These are phyloP conservation scores for Pristionchus fissidentatus DNA, from an alignment of 2,888 invertebrate genomes.

Conservation along the genomic window DNA sequence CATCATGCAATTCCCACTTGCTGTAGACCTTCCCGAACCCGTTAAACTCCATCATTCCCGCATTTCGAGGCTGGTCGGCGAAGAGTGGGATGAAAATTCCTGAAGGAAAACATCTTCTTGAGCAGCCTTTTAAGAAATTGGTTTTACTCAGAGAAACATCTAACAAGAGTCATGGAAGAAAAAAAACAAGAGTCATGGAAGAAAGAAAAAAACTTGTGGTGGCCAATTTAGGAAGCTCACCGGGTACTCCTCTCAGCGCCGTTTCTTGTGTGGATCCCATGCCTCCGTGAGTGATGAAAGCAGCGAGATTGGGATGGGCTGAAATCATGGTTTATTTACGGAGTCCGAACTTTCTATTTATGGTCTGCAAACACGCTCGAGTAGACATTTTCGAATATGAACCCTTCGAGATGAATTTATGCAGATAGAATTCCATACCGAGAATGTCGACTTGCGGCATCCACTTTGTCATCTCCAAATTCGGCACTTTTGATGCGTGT, in stretches of 20 bases:
- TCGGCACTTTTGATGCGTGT: conserved; percentile 18
- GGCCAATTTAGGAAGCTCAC: no score
- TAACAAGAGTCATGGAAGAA: no score
- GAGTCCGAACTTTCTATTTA: no score
- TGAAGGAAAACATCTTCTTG: background rate
- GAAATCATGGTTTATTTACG: background rate
- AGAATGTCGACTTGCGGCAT: conserved; percentile 43
- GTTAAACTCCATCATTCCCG: conserved; percentile 39
- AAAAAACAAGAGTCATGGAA: no score
- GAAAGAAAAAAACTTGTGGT: no score
- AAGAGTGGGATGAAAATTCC: conserved; percentile 34
- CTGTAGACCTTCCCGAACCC: background rate
- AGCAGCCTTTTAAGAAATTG: no score
- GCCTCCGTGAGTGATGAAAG: conserved; percentile 17
- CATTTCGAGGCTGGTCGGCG: conserved; percentile 34
- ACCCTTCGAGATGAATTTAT: background rate
- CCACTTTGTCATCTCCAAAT: conserved; percentile 32
- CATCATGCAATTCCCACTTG: background rate
- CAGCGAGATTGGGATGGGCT: conserved; percentile 34
- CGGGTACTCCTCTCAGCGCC: conserved; percentile 30
- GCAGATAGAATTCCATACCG: background rate
- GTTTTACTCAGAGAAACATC: no score
- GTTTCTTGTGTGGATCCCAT: conserved; percentile 38
- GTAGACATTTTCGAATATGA: background rate
- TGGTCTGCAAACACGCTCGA: background rate